phyloP scores from a whole-genome alignment of 2,113 vertebrate species.

The Pseudopodoces humilis region DNA sequence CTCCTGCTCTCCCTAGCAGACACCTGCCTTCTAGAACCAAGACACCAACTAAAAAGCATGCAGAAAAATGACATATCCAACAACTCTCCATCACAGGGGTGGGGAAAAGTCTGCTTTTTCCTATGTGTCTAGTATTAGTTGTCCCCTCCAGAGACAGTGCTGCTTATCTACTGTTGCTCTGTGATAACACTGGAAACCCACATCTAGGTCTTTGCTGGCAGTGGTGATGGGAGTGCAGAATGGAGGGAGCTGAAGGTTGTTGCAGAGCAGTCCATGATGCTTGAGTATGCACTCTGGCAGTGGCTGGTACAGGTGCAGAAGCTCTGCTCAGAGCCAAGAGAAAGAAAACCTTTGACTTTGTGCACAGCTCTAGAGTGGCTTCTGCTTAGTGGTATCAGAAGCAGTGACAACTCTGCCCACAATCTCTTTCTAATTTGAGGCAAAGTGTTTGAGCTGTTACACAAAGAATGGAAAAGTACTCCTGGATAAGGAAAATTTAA shows the following conservation, averaged over 20 bases:
- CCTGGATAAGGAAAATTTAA: not conserved
- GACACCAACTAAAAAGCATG: not conserved
- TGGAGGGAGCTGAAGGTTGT: not conserved
- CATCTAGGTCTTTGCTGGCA: not conserved
- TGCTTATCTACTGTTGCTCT: not conserved
- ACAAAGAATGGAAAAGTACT: not conserved
- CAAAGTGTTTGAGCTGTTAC: not conserved
- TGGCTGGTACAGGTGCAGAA: not conserved
- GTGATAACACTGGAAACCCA: not conserved
- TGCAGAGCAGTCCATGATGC: not conserved
- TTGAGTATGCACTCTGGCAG: not conserved
- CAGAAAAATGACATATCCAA: not conserved
- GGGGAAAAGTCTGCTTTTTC: not conserved
- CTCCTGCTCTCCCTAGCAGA: too few species aligned
- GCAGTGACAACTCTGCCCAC: not conserved
- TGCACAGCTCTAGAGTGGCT: not conserved
- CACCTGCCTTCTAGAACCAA: too few species aligned
- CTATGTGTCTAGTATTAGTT: not conserved
- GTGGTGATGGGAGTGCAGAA: not conserved
- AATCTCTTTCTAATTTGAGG: not conserved
- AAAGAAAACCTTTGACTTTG: not conserved
- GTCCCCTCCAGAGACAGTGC: not conserved
- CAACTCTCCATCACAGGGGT: accelerated
- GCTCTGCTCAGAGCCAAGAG: not conserved
- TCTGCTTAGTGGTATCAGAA: not conserved